Evolutionary conservation across 2,113 vertebrate genomes (phyloP).

Genomic region (Canis aureus): DNA sequence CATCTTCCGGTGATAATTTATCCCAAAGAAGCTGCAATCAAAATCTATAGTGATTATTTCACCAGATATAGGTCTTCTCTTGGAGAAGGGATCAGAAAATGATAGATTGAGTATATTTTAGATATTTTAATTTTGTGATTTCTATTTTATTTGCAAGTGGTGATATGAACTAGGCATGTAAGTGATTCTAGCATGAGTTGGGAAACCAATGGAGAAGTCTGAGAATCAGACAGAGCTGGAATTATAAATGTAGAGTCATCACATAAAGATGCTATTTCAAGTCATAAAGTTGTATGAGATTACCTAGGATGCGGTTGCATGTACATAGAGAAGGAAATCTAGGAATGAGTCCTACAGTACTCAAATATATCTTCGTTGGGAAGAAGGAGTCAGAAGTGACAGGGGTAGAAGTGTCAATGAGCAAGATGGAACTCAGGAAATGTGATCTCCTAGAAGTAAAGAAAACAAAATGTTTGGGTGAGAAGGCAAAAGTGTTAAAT

Average conservation of each 20-base stretch:
- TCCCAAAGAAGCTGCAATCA: not conserved
- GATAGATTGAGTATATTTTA: not conserved
- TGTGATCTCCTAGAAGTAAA: not conserved
- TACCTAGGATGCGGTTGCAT: not conserved
- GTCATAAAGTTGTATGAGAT: not conserved
- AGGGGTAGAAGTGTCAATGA: not conserved
- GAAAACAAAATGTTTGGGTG: not conserved
- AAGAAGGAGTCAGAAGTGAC: not conserved
- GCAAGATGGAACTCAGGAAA: not conserved
- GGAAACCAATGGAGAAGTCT: not conserved
- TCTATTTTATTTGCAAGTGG: not conserved
- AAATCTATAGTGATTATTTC: not conserved
- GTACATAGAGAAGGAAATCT: not conserved
- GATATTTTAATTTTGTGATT: not conserved
- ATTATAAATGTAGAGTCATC: not conserved
- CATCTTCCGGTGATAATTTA: constrained; percentile 26
- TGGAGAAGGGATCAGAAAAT: not conserved
- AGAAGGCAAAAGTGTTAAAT: not conserved
- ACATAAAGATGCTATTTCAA: not conserved
- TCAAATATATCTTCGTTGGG: not conserved
- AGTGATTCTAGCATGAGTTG: not conserved
- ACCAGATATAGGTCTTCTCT: not conserved
- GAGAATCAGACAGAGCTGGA: not conserved
- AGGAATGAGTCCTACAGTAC: not conserved
- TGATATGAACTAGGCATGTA: not conserved